Evolutionary conservation across 37 sponge, comb jelly and placozoan species (phyloP).

Genomic region (Amphimedon queenslandica): DNA sequence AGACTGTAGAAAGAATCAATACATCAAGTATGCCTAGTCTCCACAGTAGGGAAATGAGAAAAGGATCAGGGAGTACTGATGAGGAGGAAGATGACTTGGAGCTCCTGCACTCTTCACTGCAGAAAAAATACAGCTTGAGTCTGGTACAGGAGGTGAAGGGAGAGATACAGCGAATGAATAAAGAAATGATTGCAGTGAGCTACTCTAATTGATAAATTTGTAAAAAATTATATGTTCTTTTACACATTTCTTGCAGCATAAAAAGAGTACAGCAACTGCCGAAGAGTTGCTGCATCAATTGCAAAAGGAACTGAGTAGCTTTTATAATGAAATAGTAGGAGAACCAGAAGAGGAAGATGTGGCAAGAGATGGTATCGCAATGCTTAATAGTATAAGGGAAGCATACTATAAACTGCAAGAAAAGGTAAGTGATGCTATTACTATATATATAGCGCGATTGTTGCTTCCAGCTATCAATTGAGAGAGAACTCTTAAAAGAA

Average conservation of each 20-base stretch:
- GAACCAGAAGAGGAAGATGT: no score
- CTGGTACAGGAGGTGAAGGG: slow-evolving; percentile 3
- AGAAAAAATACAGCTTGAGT: background rate
- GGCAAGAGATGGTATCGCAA: no score
- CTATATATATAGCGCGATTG: no score
- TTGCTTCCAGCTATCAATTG: background rate
- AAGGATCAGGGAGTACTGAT: background rate
- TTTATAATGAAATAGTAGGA: no score
- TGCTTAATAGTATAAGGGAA: slow-evolving; percentile 1
- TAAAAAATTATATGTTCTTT: no score
- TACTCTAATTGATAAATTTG: no score
- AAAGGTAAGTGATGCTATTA: slow-evolving; percentile 15
- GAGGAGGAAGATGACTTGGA: background rate
- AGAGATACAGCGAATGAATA: background rate
- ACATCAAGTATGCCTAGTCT: no score
- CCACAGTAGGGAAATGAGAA: no score
- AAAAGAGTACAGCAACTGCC: no score
- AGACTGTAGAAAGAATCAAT: slow-evolving; percentile 25
- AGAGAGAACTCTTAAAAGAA: background rate
- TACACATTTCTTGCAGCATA: no score
- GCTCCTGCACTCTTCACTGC: background rate
- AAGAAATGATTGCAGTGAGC: background rate
- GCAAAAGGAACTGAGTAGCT: no score
- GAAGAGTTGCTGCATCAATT: no score
- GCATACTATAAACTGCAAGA: slow-evolving; percentile 24